Base-by-base conservation (phyloP, 2,113 vertebrate species). In the Pseudorectes ferrugineus region DNA sequence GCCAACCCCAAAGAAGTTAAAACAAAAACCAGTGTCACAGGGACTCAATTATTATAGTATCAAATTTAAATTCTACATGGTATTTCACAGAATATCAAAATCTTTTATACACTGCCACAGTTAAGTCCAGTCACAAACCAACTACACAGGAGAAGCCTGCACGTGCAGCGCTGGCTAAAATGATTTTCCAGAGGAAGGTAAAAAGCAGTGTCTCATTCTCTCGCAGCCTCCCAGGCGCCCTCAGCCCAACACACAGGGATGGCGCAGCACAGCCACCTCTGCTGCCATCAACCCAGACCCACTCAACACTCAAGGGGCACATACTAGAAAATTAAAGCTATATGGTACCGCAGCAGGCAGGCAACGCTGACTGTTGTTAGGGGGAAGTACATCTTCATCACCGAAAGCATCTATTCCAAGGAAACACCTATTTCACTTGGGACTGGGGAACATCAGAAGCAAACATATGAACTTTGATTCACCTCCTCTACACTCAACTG, bases 41-140 rank as follows among this genome's bases (percentile, higher is more conserved):
- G 95, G 97, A 97, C 91, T 72, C 70, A 96, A 96, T 87, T 85
- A 97, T 95, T 98, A 98, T 97, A 97, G 97, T 97, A 97, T 97
- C 92, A 98, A 98, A 98, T 95, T 95, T 98, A 90, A 96, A 96
- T 89, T 96, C 96, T 94, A 98, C 95, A 97, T 95, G 96, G 94
- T 97, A 97, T 98, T 97, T 95, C 94, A 97, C 93, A 92, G 90
- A 96, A 96, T 96, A 97, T 95, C 97, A 96, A 97, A 97, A 96
- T 71, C 94, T 96, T 95, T 92, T 93, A 96, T 95, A 77, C 95
- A 92, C 93, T 92, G 97, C 97, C 97, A 98, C 96, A 97, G 95
- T 96, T 96, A 95, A 95, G 92, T 95, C 93, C 97, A 96, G 95
- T 96, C 96, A 97, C 97, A 97, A 95, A 97, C 89, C 85, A 92